These are phyloP conservation scores for Lacerta agilis DNA, from an alignment of 2,797 vertebrate genomes.

Conservation along the genomic window DNA sequence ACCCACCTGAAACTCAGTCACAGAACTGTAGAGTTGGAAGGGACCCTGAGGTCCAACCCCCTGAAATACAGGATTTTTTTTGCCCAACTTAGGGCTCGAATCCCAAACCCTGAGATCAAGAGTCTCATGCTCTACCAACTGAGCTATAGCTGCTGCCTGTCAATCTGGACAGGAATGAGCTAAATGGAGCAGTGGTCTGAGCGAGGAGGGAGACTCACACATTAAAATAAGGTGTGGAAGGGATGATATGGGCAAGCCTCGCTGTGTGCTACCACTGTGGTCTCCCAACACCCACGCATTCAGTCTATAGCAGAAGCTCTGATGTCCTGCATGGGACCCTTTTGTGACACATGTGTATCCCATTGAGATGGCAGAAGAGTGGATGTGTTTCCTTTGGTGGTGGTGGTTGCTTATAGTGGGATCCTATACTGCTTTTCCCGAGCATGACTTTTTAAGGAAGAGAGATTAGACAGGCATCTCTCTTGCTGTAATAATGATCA, in stretches of 20 bases:
- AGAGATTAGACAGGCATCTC: constrained; percentile 24
- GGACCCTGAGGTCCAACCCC: neutral
- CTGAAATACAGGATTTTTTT: no score
- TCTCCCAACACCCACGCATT: no score
- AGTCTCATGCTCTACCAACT: no score
- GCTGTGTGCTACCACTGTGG: no score
- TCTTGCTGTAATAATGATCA: constrained; percentile 41
- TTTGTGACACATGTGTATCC: neutral
- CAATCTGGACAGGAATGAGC: neutral
- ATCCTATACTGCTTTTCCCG: neutral
- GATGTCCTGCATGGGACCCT: neutral
- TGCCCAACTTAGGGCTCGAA: no score
- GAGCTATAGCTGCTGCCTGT: neutral
- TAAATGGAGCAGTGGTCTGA: neutral
- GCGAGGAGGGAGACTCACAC: no score
- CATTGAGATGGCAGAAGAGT: neutral
- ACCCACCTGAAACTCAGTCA: no score
- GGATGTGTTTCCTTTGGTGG: neutral
- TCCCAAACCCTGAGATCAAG: no score
- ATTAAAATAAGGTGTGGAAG: no score
- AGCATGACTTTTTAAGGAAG: constrained; percentile 26
- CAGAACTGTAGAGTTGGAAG: no score
- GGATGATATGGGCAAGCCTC: no score
- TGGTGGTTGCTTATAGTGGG: neutral
- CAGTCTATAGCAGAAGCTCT: no score